A percentile compares a stretch with the other conserved stretches of the same genome.
These are phyloP conservation scores for Clarias batrachus DNA, from an alignment of 2,113 vertebrate species.

Conservation along the genomic window DNA sequence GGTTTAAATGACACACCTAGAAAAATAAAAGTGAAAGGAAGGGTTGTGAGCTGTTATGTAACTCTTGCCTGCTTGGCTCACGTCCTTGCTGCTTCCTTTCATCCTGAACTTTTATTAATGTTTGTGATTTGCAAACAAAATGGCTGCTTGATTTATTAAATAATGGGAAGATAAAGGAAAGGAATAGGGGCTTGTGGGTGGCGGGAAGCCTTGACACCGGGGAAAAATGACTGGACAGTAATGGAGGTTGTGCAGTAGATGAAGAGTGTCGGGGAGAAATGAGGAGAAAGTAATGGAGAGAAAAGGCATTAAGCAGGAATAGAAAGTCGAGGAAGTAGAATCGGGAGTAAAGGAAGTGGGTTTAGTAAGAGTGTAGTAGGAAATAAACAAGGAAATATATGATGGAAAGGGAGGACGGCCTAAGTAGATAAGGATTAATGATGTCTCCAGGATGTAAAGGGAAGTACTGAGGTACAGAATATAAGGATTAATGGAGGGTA, in stretches of 20 bases:
- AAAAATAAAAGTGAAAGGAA: conserved; percentile 15
- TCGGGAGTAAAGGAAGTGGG: background rate
- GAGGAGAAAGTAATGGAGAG: background rate
- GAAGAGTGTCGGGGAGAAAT: background rate
- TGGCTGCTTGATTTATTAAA: background rate
- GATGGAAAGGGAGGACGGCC: background rate
- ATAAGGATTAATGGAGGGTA: background rate
- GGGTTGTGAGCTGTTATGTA: conserved; percentile 32
- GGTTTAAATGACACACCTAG: conserved; percentile 8
- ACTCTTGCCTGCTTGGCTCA: conserved; percentile 15
- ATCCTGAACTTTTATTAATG: background rate
- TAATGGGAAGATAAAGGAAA: background rate
- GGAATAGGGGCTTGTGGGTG: background rate
- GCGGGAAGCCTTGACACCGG: background rate
- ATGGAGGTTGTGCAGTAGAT: background rate
- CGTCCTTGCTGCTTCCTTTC: background rate
- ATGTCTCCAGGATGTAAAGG: background rate
- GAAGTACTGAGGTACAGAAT: background rate
- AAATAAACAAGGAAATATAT: background rate
- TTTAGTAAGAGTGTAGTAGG: background rate
- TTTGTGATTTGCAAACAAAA: background rate
- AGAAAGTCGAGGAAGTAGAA: background rate
- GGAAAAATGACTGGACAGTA: background rate
- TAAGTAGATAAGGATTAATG: background rate
- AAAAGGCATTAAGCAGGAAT: background rate